Evolutionary conservation across 2,113 vertebrate species (phyloP), one percentile per base, ranked within the genome.

Genomic region (Syngnathoides biaculeatus): DNA sequence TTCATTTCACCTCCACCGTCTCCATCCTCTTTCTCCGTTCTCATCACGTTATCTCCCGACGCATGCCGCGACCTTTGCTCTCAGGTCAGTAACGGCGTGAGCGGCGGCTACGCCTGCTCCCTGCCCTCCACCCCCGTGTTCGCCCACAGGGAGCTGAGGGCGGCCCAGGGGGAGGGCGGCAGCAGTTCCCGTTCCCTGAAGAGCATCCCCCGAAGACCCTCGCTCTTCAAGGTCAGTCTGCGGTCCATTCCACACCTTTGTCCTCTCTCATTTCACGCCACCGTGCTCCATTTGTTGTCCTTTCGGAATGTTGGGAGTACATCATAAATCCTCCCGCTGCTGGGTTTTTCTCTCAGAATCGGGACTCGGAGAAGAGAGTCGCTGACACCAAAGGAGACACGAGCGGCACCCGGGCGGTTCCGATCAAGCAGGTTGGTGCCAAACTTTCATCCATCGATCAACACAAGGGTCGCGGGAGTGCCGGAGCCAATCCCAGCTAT

Each of bases 111-210:
- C 89, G 92, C 94, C 13, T 95, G 93, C 79, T 98, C 96, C 6
- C 91, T 98, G 77, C 96, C 96, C 0, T 97, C 95, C 78, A 98
- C 96, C 2, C 96, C 96, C 42, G 95, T 98, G 50, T 90, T 98
- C n/a, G 85, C 90, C 72, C 96, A 97, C 83, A 93, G 93, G 74
- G 96, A 98, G 64, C 91, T 96, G 82, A 90, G 94, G 55, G 89
- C 91, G 26, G 84, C 90, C 0, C 92, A 82, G 67, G 93, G 89
- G 47, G 90, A 90, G 10, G 89, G 84, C 72, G 86, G 76, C 24
- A 90, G 91, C 57, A 84, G 92, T 14, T 89, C 94, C 0, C 91
- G 94, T 24, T 92, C 94, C 8, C 87, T 94, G 72, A 93, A 93
- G 85, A 90, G 85, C 15, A 92, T 93, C 64, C 93, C 95, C 75